Evolutionary conservation across 2,888 invertebrate species (phyloP).

Genomic region (Hemithea aestivaria): DNA sequence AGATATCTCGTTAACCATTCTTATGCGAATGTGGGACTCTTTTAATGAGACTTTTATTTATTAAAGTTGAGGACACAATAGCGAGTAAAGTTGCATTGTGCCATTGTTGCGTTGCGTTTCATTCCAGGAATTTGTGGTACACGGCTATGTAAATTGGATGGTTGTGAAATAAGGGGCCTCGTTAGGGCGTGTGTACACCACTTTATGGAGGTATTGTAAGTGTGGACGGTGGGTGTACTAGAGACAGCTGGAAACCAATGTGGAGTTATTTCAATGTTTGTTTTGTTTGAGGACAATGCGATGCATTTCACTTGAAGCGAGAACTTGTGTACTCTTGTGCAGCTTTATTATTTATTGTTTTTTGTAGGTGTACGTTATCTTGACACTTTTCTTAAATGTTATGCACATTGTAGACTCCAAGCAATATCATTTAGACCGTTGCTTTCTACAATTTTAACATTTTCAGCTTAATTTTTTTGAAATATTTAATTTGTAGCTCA

Average conservation of each 20-base stretch:
- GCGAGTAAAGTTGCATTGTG: slow-evolving; percentile 69
- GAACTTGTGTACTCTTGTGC: no score
- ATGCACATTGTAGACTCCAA: no score
- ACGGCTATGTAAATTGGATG: slow-evolving; percentile 71
- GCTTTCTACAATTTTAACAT: no score
- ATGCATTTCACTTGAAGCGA: slow-evolving; percentile 1
- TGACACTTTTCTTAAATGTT: no score
- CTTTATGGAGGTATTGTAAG: slow-evolving; percentile 38
- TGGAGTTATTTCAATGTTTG: slow-evolving; percentile 24
- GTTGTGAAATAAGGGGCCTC: slow-evolving; percentile 54
- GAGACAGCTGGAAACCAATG: slow-evolving; percentile 12
- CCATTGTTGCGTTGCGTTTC: slow-evolving; percentile 73
- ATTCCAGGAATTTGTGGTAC: slow-evolving; percentile 62
- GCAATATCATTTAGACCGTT: no score
- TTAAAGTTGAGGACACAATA: slow-evolving; percentile 67
- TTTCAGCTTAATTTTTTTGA: no score
- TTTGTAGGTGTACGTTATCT: no score
- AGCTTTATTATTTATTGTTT: no score
- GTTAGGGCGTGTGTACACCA: slow-evolving; percentile 51
- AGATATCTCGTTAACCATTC: slow-evolving; percentile 48
- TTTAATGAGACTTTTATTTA: slow-evolving; percentile 75
- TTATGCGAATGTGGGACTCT: slow-evolving; percentile 59
- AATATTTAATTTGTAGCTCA: no score
- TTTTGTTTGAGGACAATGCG: slow-evolving; percentile 21
- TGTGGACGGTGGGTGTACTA: slow-evolving; percentile 7